A percentile compares a stretch with the other conserved stretches of the same genome.
These are phyloP conservation scores for Tretioscincus oriximinensis DNA, from an alignment of 2,113 vertebrate genomes.

Conservation along the genomic window DNA sequence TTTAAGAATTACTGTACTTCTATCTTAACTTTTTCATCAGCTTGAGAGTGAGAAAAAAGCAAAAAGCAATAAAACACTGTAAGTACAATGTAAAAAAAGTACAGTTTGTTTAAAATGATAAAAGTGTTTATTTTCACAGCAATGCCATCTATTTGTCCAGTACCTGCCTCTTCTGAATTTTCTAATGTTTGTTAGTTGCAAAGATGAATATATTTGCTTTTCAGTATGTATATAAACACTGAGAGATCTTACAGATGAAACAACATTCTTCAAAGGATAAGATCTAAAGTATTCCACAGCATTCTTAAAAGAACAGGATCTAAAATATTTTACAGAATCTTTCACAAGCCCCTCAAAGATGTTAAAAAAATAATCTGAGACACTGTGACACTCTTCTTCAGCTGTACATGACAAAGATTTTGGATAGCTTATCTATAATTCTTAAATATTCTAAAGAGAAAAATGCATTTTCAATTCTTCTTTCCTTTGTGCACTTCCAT, in stretches of 20 bases:
- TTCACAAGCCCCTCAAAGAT: constrained; percentile 1
- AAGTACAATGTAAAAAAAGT: background rate
- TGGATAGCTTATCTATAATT: background rate
- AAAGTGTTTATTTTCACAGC: background rate
- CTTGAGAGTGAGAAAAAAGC: background rate
- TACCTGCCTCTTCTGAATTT: background rate
- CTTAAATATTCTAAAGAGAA: background rate
- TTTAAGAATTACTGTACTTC: background rate
- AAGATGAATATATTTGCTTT: background rate
- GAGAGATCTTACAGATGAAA: background rate
- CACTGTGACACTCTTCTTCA: background rate
- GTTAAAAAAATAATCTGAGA: background rate
- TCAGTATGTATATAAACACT: background rate
- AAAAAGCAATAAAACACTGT: background rate
- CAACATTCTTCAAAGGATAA: background rate
- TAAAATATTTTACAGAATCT: constrained; percentile 2
- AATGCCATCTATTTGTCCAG: background rate
- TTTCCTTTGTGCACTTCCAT: background rate
- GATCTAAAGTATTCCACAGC: background rate
- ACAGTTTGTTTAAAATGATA: background rate
- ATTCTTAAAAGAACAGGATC: background rate
- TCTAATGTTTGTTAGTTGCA: background rate
- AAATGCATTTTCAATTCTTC: background rate
- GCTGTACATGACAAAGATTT: background rate
- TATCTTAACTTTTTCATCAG: background rate